A percentile compares a stretch with the other conserved stretches of the same genome.
These are phyloP conservation scores for Threskiornis aethiopicus DNA, from an alignment of 2,797 vertebrate species.

Conservation along the genomic window DNA sequence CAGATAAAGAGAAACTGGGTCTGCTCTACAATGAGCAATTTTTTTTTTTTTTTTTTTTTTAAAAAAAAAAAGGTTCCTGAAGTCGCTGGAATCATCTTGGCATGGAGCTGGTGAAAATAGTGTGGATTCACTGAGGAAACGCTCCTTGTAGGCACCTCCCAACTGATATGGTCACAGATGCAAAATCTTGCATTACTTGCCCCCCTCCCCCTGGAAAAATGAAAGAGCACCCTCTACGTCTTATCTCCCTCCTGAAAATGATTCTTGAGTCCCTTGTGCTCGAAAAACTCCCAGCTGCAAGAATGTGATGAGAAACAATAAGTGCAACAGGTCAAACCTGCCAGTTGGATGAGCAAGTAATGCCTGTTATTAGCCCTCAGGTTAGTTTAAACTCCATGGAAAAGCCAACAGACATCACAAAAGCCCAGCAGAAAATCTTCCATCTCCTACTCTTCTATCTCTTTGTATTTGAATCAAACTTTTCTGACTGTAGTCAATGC, in stretches of 20 bases:
- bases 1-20: neutral
- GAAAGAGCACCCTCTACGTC: neutral
- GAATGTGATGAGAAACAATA: neutral
- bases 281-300: neutral
- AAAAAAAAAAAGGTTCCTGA: neutral
- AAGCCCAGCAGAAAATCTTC: neutral
- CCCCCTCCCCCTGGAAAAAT: fast-evolving
- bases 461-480: neutral
- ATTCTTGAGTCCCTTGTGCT: neutral
- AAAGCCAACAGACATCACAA: neutral
- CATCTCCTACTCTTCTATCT: neutral
- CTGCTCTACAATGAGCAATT: neutral
- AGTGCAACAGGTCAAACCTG: neutral
- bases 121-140: neutral
- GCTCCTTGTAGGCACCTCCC: neutral
- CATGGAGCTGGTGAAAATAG: neutral
- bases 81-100: neutral
- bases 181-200: neutral
- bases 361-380: neutral
- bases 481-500: neutral
- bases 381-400: neutral
- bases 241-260: neutral
- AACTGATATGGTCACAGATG: neutral
- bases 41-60: neutral
- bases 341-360: neutral